Percentiles rank a stretch among this genome's conserved stretches.
These are phyloP conservation scores for Lampropteryx suffumata DNA, from an alignment of 2,888 invertebrate genomes.

Conservation along the genomic window DNA sequence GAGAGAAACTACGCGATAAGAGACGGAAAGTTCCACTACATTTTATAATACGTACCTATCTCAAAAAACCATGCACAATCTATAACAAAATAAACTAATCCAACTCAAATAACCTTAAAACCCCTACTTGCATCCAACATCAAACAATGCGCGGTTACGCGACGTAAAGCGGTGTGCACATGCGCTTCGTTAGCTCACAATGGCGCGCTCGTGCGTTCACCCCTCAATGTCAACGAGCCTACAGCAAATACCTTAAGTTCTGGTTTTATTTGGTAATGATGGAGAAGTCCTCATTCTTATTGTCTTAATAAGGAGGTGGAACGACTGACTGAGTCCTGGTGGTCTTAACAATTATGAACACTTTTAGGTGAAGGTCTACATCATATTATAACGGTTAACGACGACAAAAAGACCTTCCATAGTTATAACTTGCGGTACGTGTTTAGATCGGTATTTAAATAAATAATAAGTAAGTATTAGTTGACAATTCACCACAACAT, in stretches of 20 bases:
- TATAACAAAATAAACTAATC: neutral
- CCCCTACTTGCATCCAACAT: conserved; percentile 9
- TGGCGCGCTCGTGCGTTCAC: conserved; percentile 24
- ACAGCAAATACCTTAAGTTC: conserved; percentile 10
- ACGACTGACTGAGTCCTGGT: no score
- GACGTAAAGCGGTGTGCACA: conserved; percentile 19
- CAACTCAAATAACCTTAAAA: conserved; percentile 7
- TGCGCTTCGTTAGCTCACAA: conserved; percentile 31
- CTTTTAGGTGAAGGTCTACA: no score
- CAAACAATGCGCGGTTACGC: conserved; percentile 12
- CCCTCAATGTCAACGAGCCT: conserved; percentile 26
- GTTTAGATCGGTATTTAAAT: no score
- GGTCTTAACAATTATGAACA: no score
- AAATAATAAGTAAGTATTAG: no score
- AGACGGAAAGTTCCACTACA: no score
- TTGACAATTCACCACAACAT: no score
- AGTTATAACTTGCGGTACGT: no score
- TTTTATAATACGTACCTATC: neutral
- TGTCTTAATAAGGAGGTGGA: no score
- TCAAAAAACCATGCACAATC: neutral
- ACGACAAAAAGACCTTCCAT: no score
- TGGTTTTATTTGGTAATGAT: conserved; percentile 5
- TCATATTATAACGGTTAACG: no score
- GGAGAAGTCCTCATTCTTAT: neutral
- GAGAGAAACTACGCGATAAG: no score